A percentile compares a stretch with the other conserved stretches of the same genome.
Conservation (phyloP, 2,797 vertebrate genomes). For the Australoheros facetus region DNA sequence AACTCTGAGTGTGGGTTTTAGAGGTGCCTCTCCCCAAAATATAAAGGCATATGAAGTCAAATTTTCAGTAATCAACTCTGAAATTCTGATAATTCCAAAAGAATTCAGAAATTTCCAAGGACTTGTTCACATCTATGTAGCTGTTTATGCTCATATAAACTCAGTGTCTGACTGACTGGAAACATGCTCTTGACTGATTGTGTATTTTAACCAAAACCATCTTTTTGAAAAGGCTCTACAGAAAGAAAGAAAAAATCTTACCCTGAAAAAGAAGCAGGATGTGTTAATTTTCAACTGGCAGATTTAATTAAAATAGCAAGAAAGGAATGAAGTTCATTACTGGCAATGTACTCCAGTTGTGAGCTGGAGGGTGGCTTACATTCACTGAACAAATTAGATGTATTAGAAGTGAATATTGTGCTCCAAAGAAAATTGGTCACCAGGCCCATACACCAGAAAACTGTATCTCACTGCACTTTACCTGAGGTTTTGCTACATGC, state of each 20-base stretch:
- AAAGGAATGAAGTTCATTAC: neutral
- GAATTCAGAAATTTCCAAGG: neutral
- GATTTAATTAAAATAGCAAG: conserved; percentile 5
- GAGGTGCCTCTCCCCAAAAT: too few species aligned
- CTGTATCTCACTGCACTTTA: neutral
- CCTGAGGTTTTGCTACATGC: neutral
- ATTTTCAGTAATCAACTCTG: neutral
- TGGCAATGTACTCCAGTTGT: neutral
- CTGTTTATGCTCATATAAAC: neutral
- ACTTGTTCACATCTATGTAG: neutral
- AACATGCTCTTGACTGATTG: neutral
- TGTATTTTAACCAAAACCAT: neutral
- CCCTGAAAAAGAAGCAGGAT: neutral
- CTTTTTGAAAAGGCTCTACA: neutral
- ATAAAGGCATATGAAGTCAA: too few species aligned
- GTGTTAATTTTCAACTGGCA: neutral
- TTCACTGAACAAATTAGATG: neutral
- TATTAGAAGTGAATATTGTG: neutral
- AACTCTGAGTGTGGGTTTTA: too few species aligned
- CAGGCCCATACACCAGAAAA: neutral
- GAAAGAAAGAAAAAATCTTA: neutral
- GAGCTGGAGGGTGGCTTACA: neutral
- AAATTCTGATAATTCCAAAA: neutral
- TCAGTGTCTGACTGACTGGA: neutral
- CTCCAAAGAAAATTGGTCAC: neutral